Conservation (phyloP, 2,797 vertebrate species). For the Darevskia mixta region DNA sequence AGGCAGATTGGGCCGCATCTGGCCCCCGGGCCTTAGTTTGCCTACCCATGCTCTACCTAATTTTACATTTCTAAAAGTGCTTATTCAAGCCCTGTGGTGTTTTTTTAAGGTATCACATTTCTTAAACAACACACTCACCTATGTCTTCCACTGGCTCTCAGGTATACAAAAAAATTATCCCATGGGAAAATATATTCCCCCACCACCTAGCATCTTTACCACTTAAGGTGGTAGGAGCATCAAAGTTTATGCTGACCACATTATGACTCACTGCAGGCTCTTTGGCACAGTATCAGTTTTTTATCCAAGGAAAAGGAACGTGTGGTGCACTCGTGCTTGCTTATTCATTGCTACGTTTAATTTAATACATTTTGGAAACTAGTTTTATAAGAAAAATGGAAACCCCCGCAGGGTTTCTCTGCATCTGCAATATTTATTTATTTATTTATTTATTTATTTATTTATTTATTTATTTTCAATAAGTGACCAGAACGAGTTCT, state of each 20-base stretch:
- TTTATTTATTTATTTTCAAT: not conserved
- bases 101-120: not conserved
- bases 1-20: no score
- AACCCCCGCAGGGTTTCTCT: not conserved
- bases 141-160: not conserved
- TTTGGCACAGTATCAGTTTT: not conserved
- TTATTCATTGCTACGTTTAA: conserved; percentile 14
- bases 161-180: not conserved
- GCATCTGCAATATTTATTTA: not conserved
- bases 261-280: not conserved
- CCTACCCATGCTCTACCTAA: not conserved
- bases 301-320: not conserved
- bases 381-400: conserved; percentile 18
- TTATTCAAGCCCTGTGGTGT: not conserved
- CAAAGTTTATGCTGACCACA: not conserved
- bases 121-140: not conserved
- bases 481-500: not conserved
- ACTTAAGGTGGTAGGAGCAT: conserved; percentile 2
- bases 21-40: no score
- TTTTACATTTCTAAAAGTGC: not conserved
- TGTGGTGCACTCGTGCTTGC: not conserved
- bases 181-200: not conserved
- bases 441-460: not conserved
- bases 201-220: not conserved
- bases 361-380: conserved; percentile 10